phyloP scores from a whole-genome alignment of 2,797 vertebrate genomes.

The Hydrocynus forskahlii region DNA sequence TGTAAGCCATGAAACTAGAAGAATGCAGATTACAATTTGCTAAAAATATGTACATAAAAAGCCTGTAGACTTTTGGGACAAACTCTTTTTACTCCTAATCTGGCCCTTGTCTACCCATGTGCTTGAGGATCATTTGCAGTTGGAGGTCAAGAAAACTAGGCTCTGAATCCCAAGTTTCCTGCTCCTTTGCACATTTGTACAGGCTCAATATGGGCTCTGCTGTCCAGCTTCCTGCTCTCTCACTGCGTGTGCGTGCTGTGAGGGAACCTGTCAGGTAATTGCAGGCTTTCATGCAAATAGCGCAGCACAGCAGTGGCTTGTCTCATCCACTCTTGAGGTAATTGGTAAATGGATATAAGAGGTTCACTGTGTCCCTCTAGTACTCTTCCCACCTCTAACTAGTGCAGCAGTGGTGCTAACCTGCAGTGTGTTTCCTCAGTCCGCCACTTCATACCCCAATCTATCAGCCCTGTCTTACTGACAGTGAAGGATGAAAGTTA shows the following conservation, averaged over 20 bases:
- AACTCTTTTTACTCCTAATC: neutral
- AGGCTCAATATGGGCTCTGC: neutral
- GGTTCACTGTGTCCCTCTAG: neutral
- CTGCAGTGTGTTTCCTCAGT: neutral
- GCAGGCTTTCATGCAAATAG: neutral
- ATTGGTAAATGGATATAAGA: constrained; percentile 27
- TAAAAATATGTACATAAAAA: no score
- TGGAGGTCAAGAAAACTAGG: neutral
- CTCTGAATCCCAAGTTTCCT: neutral
- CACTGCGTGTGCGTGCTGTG: constrained; percentile 2
- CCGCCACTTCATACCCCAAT: neutral
- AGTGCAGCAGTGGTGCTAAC: neutral
- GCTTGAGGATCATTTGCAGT: neutral
- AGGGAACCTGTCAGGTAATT: constrained; percentile 37
- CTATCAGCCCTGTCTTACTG: neutral
- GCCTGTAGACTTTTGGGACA: no score
- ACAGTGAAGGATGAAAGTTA: neutral
- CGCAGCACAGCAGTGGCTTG: neutral
- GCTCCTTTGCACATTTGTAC: constrained; percentile 8
- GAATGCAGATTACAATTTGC: neutral
- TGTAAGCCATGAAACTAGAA: neutral
- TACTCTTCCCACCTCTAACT: neutral
- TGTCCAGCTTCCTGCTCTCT: neutral
- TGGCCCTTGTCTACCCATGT: neutral
- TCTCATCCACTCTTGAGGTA: constrained; percentile 6